Percentiles rank a stretch among this genome's conserved stretches.
Conservation (phyloP, 2,113 vertebrate species). For the Halcyon malimbica region DNA sequence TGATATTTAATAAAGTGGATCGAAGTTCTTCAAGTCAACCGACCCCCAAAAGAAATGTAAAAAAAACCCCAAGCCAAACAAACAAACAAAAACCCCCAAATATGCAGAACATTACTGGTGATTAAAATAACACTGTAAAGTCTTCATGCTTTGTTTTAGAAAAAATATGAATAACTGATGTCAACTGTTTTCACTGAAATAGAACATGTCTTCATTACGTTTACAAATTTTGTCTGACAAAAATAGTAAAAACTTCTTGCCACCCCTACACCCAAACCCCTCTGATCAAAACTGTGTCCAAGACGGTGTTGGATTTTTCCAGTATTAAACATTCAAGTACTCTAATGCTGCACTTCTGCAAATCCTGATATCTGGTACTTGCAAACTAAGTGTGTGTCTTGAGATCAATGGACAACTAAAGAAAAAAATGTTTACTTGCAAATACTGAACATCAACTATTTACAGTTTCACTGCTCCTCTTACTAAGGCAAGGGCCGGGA, state of each 20-base stretch:
- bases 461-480: conserved; percentile 87
- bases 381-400: conserved; percentile 73
- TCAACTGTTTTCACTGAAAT: conserved; percentile 16
- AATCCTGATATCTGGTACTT: conserved; percentile 72
- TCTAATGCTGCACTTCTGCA: conserved; percentile 73
- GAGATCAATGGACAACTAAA: conserved; percentile 78
- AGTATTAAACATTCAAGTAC: conserved; percentile 84
- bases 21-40: neutral
- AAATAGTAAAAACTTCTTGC: conserved; percentile 63
- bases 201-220: neutral
- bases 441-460: conserved; percentile 95
- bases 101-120: neutral
- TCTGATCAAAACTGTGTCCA: conserved; percentile 67
- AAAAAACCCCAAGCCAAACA: neutral
- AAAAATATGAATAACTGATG: neutral
- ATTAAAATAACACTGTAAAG: neutral
- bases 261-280: conserved; percentile 40
- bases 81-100: neutral
- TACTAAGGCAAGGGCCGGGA: conserved; percentile 81
- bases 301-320: conserved; percentile 58
- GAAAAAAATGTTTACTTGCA: conserved; percentile 81
- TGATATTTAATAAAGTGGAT: neutral
- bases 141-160: neutral
- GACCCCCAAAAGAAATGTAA: neutral
- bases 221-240: conserved; percentile 69